phyloP scores from a whole-genome alignment of 2,888 invertebrate genomes.

The Odontocolon sp. region DNA sequence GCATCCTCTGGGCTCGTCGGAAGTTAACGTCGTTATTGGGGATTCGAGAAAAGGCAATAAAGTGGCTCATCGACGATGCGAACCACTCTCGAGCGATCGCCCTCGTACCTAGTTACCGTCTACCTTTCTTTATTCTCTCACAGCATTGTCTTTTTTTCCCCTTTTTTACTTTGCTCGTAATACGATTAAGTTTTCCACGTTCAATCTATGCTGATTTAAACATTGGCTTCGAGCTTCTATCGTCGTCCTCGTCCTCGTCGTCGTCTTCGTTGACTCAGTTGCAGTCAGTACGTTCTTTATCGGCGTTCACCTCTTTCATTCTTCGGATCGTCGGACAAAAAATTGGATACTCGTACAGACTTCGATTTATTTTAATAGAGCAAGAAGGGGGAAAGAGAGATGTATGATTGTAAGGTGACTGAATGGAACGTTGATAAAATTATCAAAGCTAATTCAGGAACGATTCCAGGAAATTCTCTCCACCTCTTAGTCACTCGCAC shows the following conservation, averaged over 20 bases:
- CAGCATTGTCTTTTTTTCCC: neutral
- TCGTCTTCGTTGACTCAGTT: neutral
- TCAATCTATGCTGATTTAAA: constrained; percentile 61
- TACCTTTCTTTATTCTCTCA: neutral
- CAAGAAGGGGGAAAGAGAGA: neutral
- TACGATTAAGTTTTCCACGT: constrained; percentile 58
- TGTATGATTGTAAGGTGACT: neutral
- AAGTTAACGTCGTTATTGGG: constrained; percentile 57
- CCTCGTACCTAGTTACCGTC: constrained; percentile 15
- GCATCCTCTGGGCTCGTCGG: constrained; percentile 12
- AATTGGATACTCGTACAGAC: neutral
- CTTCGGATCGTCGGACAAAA: constrained; percentile 12
- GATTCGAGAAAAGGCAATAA: constrained; percentile 56
- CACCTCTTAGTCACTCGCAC: neutral
- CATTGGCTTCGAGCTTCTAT: constrained; percentile 42
- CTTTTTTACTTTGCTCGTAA: constrained; percentile 34
- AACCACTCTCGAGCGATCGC: constrained; percentile 49
- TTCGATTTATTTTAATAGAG: constrained; percentile 16
- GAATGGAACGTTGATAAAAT: constrained; percentile 23
- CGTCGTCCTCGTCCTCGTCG: constrained; percentile 4
- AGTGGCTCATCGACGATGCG: constrained; percentile 59
- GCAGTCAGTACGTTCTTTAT: no score
- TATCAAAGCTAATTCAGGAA: constrained; percentile 23
- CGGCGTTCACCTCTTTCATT: constrained; percentile 11
- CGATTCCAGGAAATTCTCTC: neutral